Percentiles rank a stretch among this genome's conserved stretches.
Conservation (phyloP, 1,140 invertebrate species). For the Venturia canescens region DNA sequence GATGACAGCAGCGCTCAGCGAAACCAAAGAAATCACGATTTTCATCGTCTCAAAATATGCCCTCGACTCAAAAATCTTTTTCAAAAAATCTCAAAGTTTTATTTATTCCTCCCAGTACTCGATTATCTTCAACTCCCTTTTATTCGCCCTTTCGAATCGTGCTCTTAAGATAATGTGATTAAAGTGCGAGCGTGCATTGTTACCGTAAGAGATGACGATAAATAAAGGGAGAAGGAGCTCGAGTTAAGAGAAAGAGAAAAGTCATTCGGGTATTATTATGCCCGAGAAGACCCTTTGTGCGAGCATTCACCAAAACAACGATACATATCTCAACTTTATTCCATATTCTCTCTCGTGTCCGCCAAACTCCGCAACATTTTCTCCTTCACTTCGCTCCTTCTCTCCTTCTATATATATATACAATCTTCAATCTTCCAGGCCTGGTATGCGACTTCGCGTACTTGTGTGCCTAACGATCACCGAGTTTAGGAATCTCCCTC, state of each 20-base stretch:
- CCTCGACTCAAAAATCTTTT: too few relatives aligned
- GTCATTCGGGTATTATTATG: constrained; percentile 16
- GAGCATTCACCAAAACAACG: constrained; percentile 16
- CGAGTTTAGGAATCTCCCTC: neutral
- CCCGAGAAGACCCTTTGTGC: constrained; percentile 1
- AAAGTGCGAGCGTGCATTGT: constrained; percentile 14
- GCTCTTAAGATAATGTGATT: constrained; percentile 19
- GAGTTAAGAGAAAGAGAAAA: constrained; percentile 2
- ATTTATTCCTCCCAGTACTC: neutral
- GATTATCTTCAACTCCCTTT: neutral
- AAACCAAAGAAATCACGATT: too few relatives aligned
- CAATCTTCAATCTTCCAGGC: neutral
- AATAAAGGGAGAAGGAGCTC: neutral
- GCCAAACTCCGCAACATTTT: neutral
- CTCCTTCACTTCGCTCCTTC: neutral
- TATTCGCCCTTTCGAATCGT: neutral
- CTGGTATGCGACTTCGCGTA: neutral
- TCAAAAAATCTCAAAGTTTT: too few relatives aligned
- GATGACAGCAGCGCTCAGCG: too few relatives aligned
- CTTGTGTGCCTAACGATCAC: constrained; percentile 1
- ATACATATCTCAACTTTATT: constrained; percentile 23
- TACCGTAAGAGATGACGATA: constrained; percentile 14
- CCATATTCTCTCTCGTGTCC: constrained; percentile 3
- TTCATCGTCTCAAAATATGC: too few relatives aligned
- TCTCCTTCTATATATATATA: too few relatives aligned